phyloP scores from a whole-genome alignment of 2,888 invertebrate species.

The Cryptocheilus praepositus region DNA sequence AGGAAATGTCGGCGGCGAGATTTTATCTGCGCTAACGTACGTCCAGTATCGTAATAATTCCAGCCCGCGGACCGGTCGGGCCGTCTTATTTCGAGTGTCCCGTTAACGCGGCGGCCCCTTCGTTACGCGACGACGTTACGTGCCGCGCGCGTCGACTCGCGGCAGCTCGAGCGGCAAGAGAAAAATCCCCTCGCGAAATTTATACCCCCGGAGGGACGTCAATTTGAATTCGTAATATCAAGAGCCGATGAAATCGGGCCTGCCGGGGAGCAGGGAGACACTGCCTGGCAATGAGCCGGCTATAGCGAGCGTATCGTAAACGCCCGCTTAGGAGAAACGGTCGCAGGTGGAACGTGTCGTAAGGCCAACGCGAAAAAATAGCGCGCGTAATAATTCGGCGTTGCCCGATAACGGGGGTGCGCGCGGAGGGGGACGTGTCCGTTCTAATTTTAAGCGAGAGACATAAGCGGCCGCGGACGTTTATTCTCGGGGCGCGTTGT shows the following conservation, averaged over 20 bases:
- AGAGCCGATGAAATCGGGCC: constrained; percentile 36
- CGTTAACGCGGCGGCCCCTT: too few relatives aligned
- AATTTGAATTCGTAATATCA: constrained; percentile 36
- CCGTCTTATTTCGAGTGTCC: too few relatives aligned
- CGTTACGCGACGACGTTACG: neutral
- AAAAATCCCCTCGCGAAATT: constrained; percentile 26
- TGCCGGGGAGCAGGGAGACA: constrained; percentile 9
- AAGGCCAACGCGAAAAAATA: constrained; percentile 22
- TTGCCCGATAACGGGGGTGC: neutral
- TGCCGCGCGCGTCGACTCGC: too few relatives aligned
- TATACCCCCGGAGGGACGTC: constrained; percentile 35
- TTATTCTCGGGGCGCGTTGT: too few relatives aligned
- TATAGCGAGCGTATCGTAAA: constrained; percentile 32
- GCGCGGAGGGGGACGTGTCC: neutral
- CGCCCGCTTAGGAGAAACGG: constrained; percentile 18
- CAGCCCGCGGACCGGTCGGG: constrained; percentile 5
- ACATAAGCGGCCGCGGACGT: too few relatives aligned
- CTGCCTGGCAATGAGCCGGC: too few relatives aligned
- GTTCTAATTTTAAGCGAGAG: too few relatives aligned
- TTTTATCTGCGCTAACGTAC: constrained; percentile 23
- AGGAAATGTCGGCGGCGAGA: constrained; percentile 19
- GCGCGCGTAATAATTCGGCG: neutral
- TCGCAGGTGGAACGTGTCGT: constrained; percentile 19
- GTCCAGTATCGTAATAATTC: constrained; percentile 37
- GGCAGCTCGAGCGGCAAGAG: neutral